Evolutionary conservation across 1,140 invertebrate genomes (phyloP), one percentile per base, ranked within the genome.

Genomic region (Nasonia vitripennis): DNA sequence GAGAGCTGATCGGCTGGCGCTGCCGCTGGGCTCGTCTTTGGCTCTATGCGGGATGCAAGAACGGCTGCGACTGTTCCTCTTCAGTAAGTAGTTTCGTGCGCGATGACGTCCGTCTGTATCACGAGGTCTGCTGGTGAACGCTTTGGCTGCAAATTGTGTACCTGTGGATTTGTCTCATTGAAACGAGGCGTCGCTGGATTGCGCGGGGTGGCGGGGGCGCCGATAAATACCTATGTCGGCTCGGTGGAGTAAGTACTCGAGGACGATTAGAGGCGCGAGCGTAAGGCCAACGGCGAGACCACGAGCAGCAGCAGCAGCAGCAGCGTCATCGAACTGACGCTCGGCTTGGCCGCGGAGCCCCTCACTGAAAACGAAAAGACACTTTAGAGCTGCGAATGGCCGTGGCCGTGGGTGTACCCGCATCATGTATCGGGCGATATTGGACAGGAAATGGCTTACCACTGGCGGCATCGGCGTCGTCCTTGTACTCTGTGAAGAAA

Each of bases 141-240:
- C 85, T 83, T 86, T 86, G 80, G 80, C 75, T 78, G 81, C 20
- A 86, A 82, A 82, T 83, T 82, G 31, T 86, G 77, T 83, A 79
- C 75, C 85, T 83, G 78, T 12, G 23, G 62, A 83, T 81, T 37
- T 37, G 34, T 6, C 34, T 37, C 34, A 37, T 37, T 37, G 34
- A 37, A 37, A 37, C 5, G 34, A 4, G 5, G 34, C 34, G 5
- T 37, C 34, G 34, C 1, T 0, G 34, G 5, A 34, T 34, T 34
- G 34, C 34, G 34, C 2, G 34, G 5, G 34, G 34, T 3, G 34
- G n/a, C n/a, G n/a, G n/a, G 5, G 27, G 27, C 27, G 1, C 1
- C 27, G 27, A 27, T 27, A 27, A 27, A 17, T 34, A 85, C 84
- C 84, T 85, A 85, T 85, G n/a, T 81, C 31, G 80, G 48, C 20